Percentiles rank a stretch among this genome's conserved stretches.
Conservation (phyloP, 2,797 vertebrate species). For the Limnodromus scolopaceus region DNA sequence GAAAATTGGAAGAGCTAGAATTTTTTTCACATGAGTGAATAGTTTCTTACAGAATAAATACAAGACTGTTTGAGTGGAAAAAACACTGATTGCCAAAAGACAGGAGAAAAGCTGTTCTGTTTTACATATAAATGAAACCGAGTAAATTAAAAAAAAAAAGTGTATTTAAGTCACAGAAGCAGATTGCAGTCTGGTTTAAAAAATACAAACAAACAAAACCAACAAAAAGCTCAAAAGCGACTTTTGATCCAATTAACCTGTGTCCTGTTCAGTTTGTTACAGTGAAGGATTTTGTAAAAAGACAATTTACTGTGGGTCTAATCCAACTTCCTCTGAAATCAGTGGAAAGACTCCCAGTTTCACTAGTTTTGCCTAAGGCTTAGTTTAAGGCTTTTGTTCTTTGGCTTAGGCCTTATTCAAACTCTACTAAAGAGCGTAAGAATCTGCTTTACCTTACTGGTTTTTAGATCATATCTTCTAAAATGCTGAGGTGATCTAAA, state of each 20-base stretch:
- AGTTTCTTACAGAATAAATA: constrained; percentile 73
- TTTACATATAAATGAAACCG: constrained; percentile 76
- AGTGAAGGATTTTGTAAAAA: neutral
- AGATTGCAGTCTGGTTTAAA: constrained; percentile 10
- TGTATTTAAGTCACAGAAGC: constrained; percentile 33
- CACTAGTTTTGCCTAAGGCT: neutral
- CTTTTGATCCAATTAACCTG: constrained; percentile 14
- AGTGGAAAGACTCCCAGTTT: neutral
- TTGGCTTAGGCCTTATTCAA: neutral
- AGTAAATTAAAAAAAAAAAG: neutral
- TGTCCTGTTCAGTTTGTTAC: neutral
- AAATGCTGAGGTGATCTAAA: neutral
- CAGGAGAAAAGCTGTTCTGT: constrained; percentile 44
- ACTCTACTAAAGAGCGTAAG: neutral
- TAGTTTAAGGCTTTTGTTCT: neutral
- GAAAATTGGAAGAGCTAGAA: constrained; percentile 70
- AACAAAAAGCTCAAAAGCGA: neutral
- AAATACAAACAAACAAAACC: neutral
- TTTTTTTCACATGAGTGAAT: constrained; percentile 71
- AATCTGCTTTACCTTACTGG: neutral
- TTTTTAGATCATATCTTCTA: neutral
- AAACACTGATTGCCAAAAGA: constrained; percentile 65
- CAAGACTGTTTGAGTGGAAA: constrained; percentile 63
- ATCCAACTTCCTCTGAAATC: neutral
- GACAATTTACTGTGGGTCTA: neutral